A percentile compares a stretch with the other conserved stretches of the same genome.
These are phyloP conservation scores for Engystomops pustulosus DNA, from an alignment of 2,113 vertebrate genomes.

Conservation along the genomic window DNA sequence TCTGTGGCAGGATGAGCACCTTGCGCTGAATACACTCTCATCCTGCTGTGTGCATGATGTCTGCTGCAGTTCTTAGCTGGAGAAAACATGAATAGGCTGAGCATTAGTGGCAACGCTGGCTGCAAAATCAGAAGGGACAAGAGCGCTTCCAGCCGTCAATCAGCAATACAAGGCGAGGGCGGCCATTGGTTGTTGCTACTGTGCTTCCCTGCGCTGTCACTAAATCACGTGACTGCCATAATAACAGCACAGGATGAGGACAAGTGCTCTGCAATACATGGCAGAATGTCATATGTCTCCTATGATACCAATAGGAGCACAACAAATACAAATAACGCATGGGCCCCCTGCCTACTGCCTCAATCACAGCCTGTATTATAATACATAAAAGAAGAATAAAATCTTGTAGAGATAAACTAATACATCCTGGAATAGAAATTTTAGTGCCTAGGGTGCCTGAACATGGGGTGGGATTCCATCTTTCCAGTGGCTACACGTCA, in stretches of 20 bases:
- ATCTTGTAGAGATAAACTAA: too few relatives aligned
- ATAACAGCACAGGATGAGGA: conserved; percentile 26
- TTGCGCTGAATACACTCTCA: not conserved
- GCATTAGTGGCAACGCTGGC: not conserved
- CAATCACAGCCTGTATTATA: too few relatives aligned
- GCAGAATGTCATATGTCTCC: conserved; percentile 17
- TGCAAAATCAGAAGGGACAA: conserved; percentile 5
- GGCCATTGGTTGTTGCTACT: conserved; percentile 56
- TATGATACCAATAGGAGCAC: not conserved
- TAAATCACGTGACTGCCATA: conserved; percentile 2
- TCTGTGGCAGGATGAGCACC: not conserved
- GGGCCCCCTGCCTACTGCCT: too few relatives aligned
- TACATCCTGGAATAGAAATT: not conserved
- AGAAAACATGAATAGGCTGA: not conserved
- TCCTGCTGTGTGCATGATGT: not conserved
- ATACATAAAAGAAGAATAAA: not conserved
- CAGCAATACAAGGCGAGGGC: conserved; percentile 2
- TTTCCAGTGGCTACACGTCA: not conserved
- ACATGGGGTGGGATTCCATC: too few relatives aligned
- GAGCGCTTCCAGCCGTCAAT: conserved; percentile 27
- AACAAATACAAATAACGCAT: not conserved
- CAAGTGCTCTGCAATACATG: not conserved
- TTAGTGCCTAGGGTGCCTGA: not conserved
- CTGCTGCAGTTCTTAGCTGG: conserved; percentile 20
- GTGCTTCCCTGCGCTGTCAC: conserved; percentile 48